Evolutionary conservation across 2,888 invertebrate genomes (phyloP), one percentile per base, ranked within the genome.

Genomic region (Tribolium freemani): DNA sequence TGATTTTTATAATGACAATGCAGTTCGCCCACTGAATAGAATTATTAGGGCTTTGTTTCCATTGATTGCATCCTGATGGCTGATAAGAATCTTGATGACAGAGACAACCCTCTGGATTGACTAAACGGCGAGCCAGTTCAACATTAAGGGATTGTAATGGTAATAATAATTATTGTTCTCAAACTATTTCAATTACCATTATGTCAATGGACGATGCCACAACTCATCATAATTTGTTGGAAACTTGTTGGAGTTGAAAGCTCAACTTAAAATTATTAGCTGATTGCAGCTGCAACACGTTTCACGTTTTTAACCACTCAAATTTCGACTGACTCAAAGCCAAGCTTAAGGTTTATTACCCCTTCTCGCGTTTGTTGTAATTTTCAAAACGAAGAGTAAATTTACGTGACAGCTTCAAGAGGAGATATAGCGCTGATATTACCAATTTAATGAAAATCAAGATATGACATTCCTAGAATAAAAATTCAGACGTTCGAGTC

Each of bases 141-240:
- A 61, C 61, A 50, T 61, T 61, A 50, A 8, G 46, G 20, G 50
- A 48, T 61, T 13, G 50, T 61, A 30, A 48, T 61, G 13, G 20
- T 46, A 61, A 61, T 61, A 61, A 61, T 61, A 61, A 61, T 61
- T 45, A 58, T 46, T 50, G 61, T 50, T 50, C 48, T 46, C 48
- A 48, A 61, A 48, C 50, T 61, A 48, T 61, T 50, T 30, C 61
- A 50, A 50, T 61, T 61, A 61, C 13, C 50, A 20, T 56, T 56
- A 56, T 26, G 58, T 58, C 58, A 46, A 45, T 26, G 58, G 57
- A 58, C 58, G 57, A 16, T 13, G 58, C n/a, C 45, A 46, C 31
- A 58, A 58, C 21, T 58, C 58, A 46, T n/a, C 31, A 9, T 21
- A 56, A 45, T 58, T 58, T 46, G 58, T 20, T 56, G 31, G 13